Base-by-base conservation (phyloP, 2,113 vertebrate species). In the Cariama cristata region DNA sequence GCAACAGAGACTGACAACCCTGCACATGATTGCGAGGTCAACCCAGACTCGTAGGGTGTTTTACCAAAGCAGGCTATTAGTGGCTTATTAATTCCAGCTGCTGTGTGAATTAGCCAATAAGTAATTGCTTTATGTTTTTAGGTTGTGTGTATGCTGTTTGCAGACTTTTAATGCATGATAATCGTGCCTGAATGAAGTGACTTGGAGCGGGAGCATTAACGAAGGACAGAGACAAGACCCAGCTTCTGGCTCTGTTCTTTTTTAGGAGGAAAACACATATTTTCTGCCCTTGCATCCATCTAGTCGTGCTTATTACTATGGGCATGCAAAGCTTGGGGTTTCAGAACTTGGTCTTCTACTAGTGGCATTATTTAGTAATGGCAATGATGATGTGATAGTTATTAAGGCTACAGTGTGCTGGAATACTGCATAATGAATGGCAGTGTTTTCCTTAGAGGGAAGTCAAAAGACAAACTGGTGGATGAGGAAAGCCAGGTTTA, bases 221-320 rank as follows among this genome's bases (percentile, higher is more conserved):
- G 4, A 74, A 53, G 20, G 33, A 32, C 26, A 69, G 23, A 40
- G 19, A 55, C 33, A 75, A 64, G 23, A 26, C 15, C 6, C 26
- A 16, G 3, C 14, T 35, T 68, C 14, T 72, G 26, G 1, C 11
- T 20, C 5, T 44, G 19, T 6, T 12, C 2, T 60, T 50, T 71
- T 22, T 17, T 5, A 16, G 6, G 18, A 67, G 21, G 35, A 71
- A 73, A 44, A 12, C 8, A 5, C 0, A 0, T 40, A 3, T 64
- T 68, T 86, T 45, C n/a, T 83, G 53, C 14, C 12, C 21, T 83
- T 67, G 10, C 12, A 33, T 30, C 33, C 52, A 8, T 27, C 18
- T 67, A 50, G 9, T 27, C 10, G 1, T 60, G 45, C 20, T 79
- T 74, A 4, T 8, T 38, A 20, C 49, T 68, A 22, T 38, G 32